These are phyloP conservation scores for Centropyge bicolor DNA, from an alignment of 2,797 vertebrate species.

Conservation along the genomic window DNA sequence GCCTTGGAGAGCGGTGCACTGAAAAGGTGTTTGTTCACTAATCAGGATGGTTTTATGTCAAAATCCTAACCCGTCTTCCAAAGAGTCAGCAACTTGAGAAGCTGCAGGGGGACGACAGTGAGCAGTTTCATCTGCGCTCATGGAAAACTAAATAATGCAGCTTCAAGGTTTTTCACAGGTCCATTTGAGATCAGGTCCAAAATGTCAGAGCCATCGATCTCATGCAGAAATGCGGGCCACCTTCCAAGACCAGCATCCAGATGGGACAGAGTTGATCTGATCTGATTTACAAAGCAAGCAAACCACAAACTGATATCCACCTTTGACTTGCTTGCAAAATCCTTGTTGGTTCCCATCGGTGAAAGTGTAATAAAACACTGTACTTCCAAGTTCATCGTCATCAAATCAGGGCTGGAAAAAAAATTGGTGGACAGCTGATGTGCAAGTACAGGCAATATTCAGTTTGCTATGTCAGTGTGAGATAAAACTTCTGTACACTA, in stretches of 20 bases:
- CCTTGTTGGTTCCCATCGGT: neutral
- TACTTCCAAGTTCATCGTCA: neutral
- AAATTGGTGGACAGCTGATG: neutral
- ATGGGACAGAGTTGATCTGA: too few species aligned
- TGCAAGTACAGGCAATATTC: neutral
- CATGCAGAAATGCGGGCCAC: neutral
- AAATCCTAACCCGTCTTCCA: conserved; percentile 19
- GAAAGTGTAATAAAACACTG: neutral
- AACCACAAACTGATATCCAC: neutral
- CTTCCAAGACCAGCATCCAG: neutral
- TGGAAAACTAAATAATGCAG: neutral
- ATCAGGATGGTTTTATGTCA: neutral
- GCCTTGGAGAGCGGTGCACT: neutral
- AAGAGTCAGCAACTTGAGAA: conserved; percentile 1
- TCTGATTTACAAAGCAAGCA: neutral
- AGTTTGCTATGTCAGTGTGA: neutral
- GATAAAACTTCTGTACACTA: neutral
- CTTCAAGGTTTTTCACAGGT: conserved; percentile 9
- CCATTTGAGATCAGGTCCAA: neutral
- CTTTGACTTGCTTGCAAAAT: neutral
- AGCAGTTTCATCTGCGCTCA: neutral
- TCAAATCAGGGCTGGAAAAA: neutral
- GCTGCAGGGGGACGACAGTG: neutral
- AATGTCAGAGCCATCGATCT: neutral
- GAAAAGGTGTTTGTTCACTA: conserved; percentile 31